Conservation (phyloP, 2,113 vertebrate genomes). For the Syrrhaptes paradoxus region DNA sequence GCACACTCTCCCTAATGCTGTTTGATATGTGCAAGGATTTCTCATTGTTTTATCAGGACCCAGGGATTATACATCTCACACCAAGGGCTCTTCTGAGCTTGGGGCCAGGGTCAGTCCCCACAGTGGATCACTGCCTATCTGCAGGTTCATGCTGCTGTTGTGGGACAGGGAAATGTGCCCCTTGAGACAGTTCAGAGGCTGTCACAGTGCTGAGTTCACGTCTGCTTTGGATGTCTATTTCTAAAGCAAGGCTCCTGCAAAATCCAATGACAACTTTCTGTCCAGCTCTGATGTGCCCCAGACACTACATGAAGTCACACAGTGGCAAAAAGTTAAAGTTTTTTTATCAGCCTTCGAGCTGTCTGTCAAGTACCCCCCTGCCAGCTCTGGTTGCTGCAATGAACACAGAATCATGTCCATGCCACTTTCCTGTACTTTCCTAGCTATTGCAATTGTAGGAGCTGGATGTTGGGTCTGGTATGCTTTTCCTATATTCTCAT, state of each 20-base stretch:
- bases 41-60: not conserved
- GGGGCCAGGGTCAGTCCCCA: not conserved
- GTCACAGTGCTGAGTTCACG: not conserved
- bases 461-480: not conserved
- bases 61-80: not conserved
- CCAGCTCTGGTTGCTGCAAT: not conserved
- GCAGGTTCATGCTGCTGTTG: not conserved
- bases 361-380: not conserved
- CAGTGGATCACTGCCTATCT: not conserved
- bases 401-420: too few relatives aligned
- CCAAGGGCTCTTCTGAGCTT: not conserved
- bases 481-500: not conserved
- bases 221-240: not conserved
- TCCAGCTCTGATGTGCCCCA: not conserved
- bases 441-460: not conserved
- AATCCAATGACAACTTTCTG: not conserved
- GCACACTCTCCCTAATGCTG: not conserved
- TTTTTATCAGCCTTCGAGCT: not conserved
- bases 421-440: not conserved
- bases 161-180: not conserved
- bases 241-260: not conserved
- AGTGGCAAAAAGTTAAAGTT: not conserved
- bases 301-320: rapidly evolving
- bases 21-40: not conserved
- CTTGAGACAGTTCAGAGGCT: not conserved